These are phyloP conservation scores for Hecatera dysodea DNA, from an alignment of 2,888 invertebrate species.

Conservation along the genomic window DNA sequence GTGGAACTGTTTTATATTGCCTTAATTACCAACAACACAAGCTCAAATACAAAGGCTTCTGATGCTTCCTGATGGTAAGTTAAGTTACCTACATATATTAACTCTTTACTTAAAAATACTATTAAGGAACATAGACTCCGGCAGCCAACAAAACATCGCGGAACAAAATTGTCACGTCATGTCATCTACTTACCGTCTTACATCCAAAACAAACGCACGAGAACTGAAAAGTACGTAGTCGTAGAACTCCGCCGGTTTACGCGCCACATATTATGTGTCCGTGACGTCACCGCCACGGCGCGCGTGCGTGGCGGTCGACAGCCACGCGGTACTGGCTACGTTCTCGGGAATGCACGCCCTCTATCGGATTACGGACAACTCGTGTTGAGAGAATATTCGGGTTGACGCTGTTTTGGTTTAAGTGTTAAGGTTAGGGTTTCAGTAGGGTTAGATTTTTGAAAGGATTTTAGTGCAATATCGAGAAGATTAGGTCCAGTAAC, in stretches of 20 bases:
- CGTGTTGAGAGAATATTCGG: slow-evolving; percentile 17
- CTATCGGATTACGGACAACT: slow-evolving; percentile 50
- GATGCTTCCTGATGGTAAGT: too few species aligned
- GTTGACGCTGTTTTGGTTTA: slow-evolving; percentile 2
- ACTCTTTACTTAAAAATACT: too few species aligned
- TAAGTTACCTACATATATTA: too few species aligned
- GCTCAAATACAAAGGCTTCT: too few species aligned
- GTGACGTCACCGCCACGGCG: slow-evolving; percentile 58
- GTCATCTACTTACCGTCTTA: background rate
- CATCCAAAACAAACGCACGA: slow-evolving; percentile 23
- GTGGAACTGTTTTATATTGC: too few species aligned
- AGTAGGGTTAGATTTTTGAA: background rate
- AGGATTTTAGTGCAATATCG: too few species aligned
- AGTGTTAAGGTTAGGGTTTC: slow-evolving; percentile 24
- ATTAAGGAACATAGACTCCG: too few species aligned
- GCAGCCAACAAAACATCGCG: background rate
- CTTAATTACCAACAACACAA: too few species aligned
- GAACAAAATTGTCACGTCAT: background rate
- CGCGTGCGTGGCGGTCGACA: slow-evolving; percentile 69
- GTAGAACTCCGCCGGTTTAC: slow-evolving; percentile 23
- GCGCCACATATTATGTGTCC: slow-evolving; percentile 65
- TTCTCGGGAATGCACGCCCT: slow-evolving; percentile 40
- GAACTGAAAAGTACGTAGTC: slow-evolving; percentile 49
- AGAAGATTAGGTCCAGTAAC: too few species aligned
- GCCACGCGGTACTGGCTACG: slow-evolving; percentile 69